phyloP scores from a whole-genome alignment of 2,113 vertebrate species.

The Cygnus atratus region DNA sequence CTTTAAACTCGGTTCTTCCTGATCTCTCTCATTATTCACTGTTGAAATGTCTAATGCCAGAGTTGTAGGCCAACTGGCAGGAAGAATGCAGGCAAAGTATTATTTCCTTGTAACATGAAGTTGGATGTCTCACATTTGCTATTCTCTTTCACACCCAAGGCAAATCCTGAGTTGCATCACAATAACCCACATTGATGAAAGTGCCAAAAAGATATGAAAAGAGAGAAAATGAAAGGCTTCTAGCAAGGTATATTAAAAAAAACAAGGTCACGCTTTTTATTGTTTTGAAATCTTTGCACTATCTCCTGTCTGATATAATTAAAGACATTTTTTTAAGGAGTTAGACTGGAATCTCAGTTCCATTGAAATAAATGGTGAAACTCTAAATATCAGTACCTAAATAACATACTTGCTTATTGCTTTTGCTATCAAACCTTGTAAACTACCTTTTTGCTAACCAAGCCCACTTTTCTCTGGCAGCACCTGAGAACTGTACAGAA shows the following conservation, averaged over 20 bases:
- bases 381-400: neutral
- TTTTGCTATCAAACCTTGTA: neutral
- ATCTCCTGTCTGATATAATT: neutral
- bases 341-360: neutral
- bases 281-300: neutral
- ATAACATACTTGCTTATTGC: neutral
- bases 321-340: neutral
- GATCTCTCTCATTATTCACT: slow-evolving; percentile 70
- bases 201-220: neutral
- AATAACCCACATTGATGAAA: slow-evolving; percentile 41
- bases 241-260: neutral
- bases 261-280: neutral
- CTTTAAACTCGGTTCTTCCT: slow-evolving; percentile 33
- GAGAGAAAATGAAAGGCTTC: neutral
- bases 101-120: slow-evolving; percentile 69
- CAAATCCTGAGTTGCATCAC: slow-evolving; percentile 74
- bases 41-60: slow-evolving; percentile 69
- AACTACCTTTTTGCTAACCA: neutral
- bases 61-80: slow-evolving; percentile 58
- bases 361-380: neutral
- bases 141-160: slow-evolving; percentile 71
- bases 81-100: slow-evolving; percentile 71
- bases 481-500: neutral
- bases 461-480: neutral
- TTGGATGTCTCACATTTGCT: slow-evolving; percentile 63